phyloP scores from a whole-genome alignment of 2,797 vertebrate genomes.

The Cygnus olor region DNA sequence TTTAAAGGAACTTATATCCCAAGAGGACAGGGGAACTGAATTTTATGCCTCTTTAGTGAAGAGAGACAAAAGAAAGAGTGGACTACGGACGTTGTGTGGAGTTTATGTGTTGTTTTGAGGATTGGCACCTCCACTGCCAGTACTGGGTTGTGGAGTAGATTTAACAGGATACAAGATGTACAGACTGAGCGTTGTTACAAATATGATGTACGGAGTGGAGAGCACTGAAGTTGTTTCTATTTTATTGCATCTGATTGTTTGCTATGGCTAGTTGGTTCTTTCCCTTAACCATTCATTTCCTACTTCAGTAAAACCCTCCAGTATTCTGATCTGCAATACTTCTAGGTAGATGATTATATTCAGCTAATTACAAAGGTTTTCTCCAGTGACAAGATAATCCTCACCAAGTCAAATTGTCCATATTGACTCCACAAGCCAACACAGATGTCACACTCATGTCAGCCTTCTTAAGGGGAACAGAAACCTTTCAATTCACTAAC shows the following conservation, averaged over 20 bases:
- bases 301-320: neutral
- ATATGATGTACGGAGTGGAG: neutral
- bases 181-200: neutral
- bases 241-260: neutral
- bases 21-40: neutral
- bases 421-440: neutral
- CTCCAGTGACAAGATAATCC: neutral
- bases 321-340: neutral
- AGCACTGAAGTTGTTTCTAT: neutral
- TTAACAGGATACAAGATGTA: neutral
- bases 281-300: neutral
- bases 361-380: neutral
- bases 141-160: neutral
- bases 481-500: neutral
- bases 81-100: neutral
- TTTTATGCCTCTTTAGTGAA: neutral
- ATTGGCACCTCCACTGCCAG: accelerated
- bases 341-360: neutral
- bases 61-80: neutral
- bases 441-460: neutral
- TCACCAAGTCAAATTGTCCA: neutral
- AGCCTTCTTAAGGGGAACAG: neutral
- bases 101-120: neutral
- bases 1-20: neutral
- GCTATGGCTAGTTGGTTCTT: neutral